Base-by-base conservation (phyloP, 2,797 vertebrate genomes). In the Sparus aurata region DNA sequence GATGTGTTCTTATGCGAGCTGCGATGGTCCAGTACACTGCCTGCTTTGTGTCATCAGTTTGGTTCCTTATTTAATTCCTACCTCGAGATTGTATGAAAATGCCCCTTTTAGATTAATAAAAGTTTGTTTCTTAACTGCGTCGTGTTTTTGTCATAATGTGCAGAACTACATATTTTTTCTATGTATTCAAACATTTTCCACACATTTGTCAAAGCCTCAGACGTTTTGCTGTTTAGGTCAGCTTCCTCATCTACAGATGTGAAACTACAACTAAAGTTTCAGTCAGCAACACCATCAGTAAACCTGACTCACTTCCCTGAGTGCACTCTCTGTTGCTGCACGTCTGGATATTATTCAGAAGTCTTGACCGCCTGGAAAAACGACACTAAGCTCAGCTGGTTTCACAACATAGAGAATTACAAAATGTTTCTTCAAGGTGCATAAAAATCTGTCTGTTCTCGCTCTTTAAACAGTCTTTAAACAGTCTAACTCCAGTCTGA, bases 51-150 rank as follows among this genome's bases (percentile, higher is more conserved):
- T 75, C 69, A 70, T 87, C 66, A 34, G 49, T 88, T 83, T 87
- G 78, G 62, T 71, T 84, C 67, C 43, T 85, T 80, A 76, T 89
- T 91, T 89, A 75, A 90, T 75, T 89, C 64, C 75, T 80, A 85
- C 63, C 75, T 87, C 85, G 64, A 85, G 81, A 82, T 59, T 88
- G 74, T 87, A 67, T 85, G 45, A 82, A 87, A 70, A 74, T 41
- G 34, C 65, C 52, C 63, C 12, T 81, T 89, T 90, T 90, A 60
- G 66, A 87, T 74, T 9, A 92, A 93, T 91, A 87, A 93, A 93
- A 85, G 47, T 85, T 87, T 27, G 27, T 91, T 92, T 90, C 62
- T 34, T 83, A 87, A 43, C 0, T 61, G 18, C 68, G 57, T 63
- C 20, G 18, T 63, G 84, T 71, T 30, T 41, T 17, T 77, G 16